Base-by-base conservation (phyloP, 1,140 invertebrate genomes). In the Drosophila tropicalis region DNA sequence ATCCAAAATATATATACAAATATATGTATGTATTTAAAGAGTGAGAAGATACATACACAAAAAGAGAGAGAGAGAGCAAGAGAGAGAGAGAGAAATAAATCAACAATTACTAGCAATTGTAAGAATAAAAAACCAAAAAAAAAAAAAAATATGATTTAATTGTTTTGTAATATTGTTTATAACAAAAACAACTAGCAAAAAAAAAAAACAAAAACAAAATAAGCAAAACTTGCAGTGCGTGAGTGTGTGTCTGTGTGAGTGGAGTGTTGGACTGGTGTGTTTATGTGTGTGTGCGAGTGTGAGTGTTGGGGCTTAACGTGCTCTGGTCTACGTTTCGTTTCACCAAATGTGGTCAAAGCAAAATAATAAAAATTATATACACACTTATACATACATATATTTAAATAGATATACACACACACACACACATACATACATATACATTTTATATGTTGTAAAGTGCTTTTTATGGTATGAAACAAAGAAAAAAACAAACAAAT, bases 281-380 rank as follows among this genome's bases (percentile, higher is more conserved):
- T 2, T 22, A 19, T 22, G 15, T n/a, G 67, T 79, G 51, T 66
- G 64, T 66, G 67, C 67, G 22, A 66, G 51, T 74, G 70, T 77
- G 65, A 70, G 74, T 72, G 79, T 62, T 80, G 40, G 54, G 58
- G 70, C 73, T 76, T 76, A 76, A 77, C 71, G 72, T 71, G 76
- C 65, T 71, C 65, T 61, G 67, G 70, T 78, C 72, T 80, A 72
- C 62, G 63, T 70, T 72, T 67, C 64, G 64, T 62, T 41, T 67
- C 60, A 80, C 83, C 83, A 86, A 86, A 86, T 86, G 83, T 86
- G 83, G 83, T 86, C 76, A 86, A 87, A 79, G 77, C 81, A 65
- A 80, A 84, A 79, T 72, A 84, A 79, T 66, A 83, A 83, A 78
- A 79, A 79, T 70, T 54, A 72, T 25, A 75, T 62, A 62, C 36